Evolutionary conservation across 2,797 vertebrate species (phyloP), one percentile per base, ranked within the genome.

Genomic region (Pangasius djambal): DNA sequence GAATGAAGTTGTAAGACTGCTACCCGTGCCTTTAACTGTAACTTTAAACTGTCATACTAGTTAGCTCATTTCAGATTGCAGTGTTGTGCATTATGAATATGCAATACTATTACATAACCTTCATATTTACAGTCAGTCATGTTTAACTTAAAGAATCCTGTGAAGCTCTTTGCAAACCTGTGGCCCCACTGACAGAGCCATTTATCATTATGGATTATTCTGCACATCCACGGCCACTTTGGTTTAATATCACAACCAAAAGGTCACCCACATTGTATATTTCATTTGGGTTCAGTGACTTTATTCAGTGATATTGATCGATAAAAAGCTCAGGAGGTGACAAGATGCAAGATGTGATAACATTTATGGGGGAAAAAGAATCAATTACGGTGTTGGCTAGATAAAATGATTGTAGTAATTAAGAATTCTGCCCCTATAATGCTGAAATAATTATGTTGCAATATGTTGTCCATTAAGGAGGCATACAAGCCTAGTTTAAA

Each of bases 171-270:
- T 86, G 22, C 22, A 63, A 83, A 83, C 34, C 79, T 82, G 12
- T 59, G 67, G 59, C n/a, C 72, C 12, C 72, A 48, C 50, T 16
- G 37, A 86, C 83, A 34, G 16, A 83, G 31, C 50, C 59, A 74
- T 88, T 78, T 86, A 83, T 77, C 79, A 88, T 87, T 87, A 88
- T 83, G 25, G 79, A 90, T 89, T 55, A 88, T 44, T 48, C 48
- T 82, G 37, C 81, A 69, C 48, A n/a, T 40, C 81, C 15, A 55
- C 44, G 77, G 72, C n/a, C 28, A 25, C 61, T 83, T 55, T 67
- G 55, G 70, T 75, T 74, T 44, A 57, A 69, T 57, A 61, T 67
- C 70, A 90, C 83, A 77, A 78, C 69, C 86, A 50, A 84, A 28
- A 83, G 72, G 77, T 87, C 50, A n/a, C 31, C 40, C 22, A 37